Evolutionary conservation across 2,797 vertebrate genomes (phyloP).

Genomic region (Pangasius mekongensis): DNA sequence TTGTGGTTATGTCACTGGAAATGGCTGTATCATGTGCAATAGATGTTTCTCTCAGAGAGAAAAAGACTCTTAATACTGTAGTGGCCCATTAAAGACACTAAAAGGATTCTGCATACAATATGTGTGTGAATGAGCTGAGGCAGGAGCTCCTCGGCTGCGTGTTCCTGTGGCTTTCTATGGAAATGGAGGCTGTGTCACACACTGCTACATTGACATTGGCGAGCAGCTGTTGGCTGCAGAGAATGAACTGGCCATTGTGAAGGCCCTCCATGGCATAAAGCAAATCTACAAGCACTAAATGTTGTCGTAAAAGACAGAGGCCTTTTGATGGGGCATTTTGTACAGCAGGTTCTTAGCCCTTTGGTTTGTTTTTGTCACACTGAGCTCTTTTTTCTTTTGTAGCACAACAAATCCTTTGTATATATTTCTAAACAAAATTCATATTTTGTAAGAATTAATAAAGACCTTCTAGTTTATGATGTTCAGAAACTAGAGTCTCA

Average conservation of each 20-base stretch:
- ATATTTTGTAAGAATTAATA: constrained; percentile 95
- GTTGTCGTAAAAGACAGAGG: constrained; percentile 70
- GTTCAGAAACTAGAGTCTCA: constrained; percentile 52
- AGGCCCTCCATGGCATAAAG: constrained; percentile 82
- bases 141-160: constrained; percentile 76
- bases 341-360: constrained; percentile 67
- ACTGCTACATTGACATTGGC: constrained; percentile 82
- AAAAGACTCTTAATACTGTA: constrained; percentile 82
- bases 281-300: constrained; percentile 85
- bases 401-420: constrained; percentile 78
- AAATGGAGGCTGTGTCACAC: constrained; percentile 85
- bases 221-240: constrained; percentile 79
- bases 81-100: constrained; percentile 83
- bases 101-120: constrained; percentile 81
- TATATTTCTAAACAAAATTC: constrained; percentile 85
- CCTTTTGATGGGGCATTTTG: constrained; percentile 69
- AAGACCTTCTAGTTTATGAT: constrained; percentile 89
- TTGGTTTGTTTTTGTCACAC: constrained; percentile 67
- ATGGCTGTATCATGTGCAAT: constrained; percentile 90
- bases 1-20: constrained; percentile 68
- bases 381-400: constrained; percentile 70
- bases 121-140: constrained; percentile 79
- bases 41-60: constrained; percentile 82
- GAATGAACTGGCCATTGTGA: constrained; percentile 86
- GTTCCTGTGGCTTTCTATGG: constrained; percentile 89